phyloP scores from a whole-genome alignment of 2,113 vertebrate species.

The Siphamia tubifer region DNA sequence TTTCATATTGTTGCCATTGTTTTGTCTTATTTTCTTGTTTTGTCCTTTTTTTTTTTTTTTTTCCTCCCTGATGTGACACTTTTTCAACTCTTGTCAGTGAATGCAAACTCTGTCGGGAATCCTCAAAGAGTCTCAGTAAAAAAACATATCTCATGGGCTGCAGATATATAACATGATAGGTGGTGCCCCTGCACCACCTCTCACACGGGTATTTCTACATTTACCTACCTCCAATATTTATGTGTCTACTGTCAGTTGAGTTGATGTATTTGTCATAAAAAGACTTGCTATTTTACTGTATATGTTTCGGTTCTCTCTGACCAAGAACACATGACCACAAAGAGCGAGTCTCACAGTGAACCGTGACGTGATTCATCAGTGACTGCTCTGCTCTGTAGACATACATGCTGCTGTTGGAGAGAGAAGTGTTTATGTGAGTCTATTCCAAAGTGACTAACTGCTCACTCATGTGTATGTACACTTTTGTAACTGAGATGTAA shows the following conservation, averaged over 20 bases:
- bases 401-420: constrained; percentile 75
- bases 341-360: constrained; percentile 16
- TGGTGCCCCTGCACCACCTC: constrained; percentile 29
- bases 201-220: constrained; percentile 76
- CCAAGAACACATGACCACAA: constrained; percentile 65
- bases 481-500: constrained; percentile 79
- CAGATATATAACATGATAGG: constrained; percentile 58
- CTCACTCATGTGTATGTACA: constrained; percentile 70
- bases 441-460: constrained; percentile 78
- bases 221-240: constrained; percentile 77
- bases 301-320: constrained; percentile 55
- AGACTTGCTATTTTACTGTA: constrained; percentile 28
- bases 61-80: constrained; percentile 30
- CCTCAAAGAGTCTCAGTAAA: constrained; percentile 53
- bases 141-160: constrained; percentile 58
- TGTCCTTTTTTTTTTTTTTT: not conserved
- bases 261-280: constrained; percentile 43
- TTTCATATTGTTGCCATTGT: constrained; percentile 32
- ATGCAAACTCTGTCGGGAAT: constrained; percentile 60
- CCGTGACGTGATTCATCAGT: not conserved
- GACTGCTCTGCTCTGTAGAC: constrained; percentile 36
- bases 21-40: constrained; percentile 11
- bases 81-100: constrained; percentile 40
- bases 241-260: constrained; percentile 58
- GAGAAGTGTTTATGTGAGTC: constrained; percentile 58